A percentile compares a stretch with the other conserved stretches of the same genome.
Evolutionary conservation across 2,113 vertebrate genomes (phyloP).

Genomic region (Lepus timidus): DNA sequence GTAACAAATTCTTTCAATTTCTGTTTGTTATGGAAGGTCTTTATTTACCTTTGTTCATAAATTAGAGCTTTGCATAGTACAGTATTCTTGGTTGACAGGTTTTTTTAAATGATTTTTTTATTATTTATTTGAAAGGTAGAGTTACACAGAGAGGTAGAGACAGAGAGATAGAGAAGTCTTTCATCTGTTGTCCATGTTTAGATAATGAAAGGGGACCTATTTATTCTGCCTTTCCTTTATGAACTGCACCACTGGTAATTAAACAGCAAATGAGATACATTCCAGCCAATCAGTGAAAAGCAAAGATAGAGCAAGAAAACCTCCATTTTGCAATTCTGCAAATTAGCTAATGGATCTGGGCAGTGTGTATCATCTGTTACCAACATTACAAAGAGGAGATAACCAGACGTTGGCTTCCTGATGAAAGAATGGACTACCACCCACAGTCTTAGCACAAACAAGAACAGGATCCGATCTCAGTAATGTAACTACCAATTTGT

Average conservation of each 20-base stretch:
- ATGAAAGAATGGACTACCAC: not conserved
- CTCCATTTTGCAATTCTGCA: not conserved
- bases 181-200: not conserved
- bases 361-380: not conserved
- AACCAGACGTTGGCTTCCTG: not conserved
- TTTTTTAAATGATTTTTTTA: no score
- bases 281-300: not conserved
- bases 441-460: not conserved
- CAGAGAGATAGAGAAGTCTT: no score
- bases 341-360: not conserved
- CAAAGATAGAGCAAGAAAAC: not conserved
- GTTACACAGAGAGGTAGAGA: no score
- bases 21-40: no score
- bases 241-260: not conserved
- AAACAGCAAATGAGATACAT: not conserved
- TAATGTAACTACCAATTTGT: conserved; percentile 20
- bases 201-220: not conserved
- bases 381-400: not conserved
- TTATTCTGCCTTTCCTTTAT: not conserved
- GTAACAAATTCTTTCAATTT: no score
- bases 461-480: not conserved
- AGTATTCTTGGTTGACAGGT: no score
- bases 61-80: no score
- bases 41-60: no score
- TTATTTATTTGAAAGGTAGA: no score